Base-by-base conservation (phyloP, 2,888 invertebrate species). In the Stegophylla sp. region DNA sequence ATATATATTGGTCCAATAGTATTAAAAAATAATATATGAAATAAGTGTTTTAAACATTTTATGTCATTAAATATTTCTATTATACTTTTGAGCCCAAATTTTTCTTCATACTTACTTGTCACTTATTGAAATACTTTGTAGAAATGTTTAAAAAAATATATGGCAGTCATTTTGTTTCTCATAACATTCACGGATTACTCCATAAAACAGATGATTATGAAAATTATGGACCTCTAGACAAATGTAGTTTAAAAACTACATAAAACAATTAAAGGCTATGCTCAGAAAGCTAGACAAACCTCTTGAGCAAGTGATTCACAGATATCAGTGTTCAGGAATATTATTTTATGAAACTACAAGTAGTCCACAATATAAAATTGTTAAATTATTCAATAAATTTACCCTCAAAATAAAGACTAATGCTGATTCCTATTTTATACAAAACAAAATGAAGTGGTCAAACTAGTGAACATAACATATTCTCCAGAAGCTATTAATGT, bases 381-480 rank as follows among this genome's bases (percentile, higher is more conserved):
- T 43, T 15, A n/a, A n/a, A n/a, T 43, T 20, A 20, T 66, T 66
- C 20, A 13, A 13, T 23, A 66, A 41, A 2, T 66, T 66, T 66
- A 43, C 20, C 20, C 43, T 66, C 43, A 66, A 66, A 41, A 43
- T 23, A 13, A 66, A 66, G 7, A 66, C 43, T 43, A 23, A 66
- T 20, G 66, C 66, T 23, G 20, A 66, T 66, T 66, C 43, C 3
- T 66, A 66, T 45, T 66, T 66, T 43, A 45, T 23, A 15, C 43
- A 23, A 45, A 43, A 23, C 3, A 66, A 64, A 64, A 66, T 45
- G 45, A 66, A 45, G 26, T 66, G 13, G 66, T 66, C 0, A 66
- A 66, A 66, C 43, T 66, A 66, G 45, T 66, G 10, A 66, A 23
- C 23, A 45, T 66, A 66, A 28, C 61, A 28, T 61, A 61, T 61